Evolutionary conservation across 2,113 vertebrate genomes (phyloP), one percentile per base, ranked within the genome.

Genomic region (Rhynchomys soricoides): DNA sequence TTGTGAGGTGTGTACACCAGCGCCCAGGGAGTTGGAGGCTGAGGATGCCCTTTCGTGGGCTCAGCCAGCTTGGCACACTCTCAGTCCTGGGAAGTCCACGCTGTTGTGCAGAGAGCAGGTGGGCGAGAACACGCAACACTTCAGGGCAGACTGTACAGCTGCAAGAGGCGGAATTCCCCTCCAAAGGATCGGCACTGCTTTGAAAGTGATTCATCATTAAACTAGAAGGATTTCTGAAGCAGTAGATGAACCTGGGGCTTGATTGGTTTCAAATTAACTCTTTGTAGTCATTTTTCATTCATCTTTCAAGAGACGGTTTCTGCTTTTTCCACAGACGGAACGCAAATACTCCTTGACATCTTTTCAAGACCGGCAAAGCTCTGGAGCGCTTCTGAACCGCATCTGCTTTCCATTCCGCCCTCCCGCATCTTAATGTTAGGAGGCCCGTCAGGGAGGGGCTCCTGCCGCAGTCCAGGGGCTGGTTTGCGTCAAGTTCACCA

Each of bases 131-230:
- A 95, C 96, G 1, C 4, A 93, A 48, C 97, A 98, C 98, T 98
- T 98, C 98, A 98, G 98, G 98, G 98, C 98, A 98, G 98, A 98
- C 97, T 73, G 91, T 81, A 97, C 98, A 99, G 98, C 98, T 99
- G 98, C 95, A 98, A 98, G 98, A 92, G 95, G 98, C 73, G 99
- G 99, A 99, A 99, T 99, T 99, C 99, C 99, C 99, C 99, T 98
- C 93, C 37, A 93, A 98, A 98, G 98, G 97, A 98, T 98, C 97
- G 97, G 99, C 98, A 59, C 8, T 78, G 94, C 98, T 98, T 98
- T 98, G 98, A 98, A 98, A 98, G 97, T 48, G 0, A 96, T 90
- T 98, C 95, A 52, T 94, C 86, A 5, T 73, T 90, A 89, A 98
- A 97, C 97, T 74, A 37, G 98, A 95, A 98, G 93, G 66, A 90